Evolutionary conservation across 2,888 invertebrate genomes (phyloP), one percentile per base, ranked within the genome.

Genomic region (Serrognathus titanus): DNA sequence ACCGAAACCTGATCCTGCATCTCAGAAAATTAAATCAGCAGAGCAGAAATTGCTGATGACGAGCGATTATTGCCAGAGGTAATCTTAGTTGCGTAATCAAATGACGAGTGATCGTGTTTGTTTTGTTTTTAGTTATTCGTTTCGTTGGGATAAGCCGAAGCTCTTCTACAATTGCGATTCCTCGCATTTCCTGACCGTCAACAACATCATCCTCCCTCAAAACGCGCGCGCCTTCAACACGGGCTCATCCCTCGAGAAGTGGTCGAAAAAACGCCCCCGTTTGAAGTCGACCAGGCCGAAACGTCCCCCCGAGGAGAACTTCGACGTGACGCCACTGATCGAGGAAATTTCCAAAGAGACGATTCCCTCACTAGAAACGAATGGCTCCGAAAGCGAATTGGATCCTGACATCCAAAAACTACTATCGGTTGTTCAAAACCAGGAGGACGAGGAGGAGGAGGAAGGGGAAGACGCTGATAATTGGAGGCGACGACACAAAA

Each of bases 241-340:
- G 1, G 75, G 75, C 1, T 61, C 69, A 10, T 75, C 75, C 0
- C 55, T 71, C 39, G 67, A 71, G n/a, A 68, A 67, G 58, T 77
- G 76, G 77, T 65, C 71, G 4, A 69, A 70, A 36, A 76, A 76
- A 57, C 65, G 67, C 4, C 70, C 74, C 1, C 68, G 73, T 36
- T 62, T 75, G 37, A 70, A 67, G 63, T 72, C 74, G 0, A 66
- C 63, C 16, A 64, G 63, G 47, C 10, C 20, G 8, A 55, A 52
- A 31, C 38, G n/a, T 16, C 31, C 47, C 41, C 47, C 39, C 37
- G 59, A 53, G 11, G 63, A 64, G 5, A 57, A 24, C 8, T 48
- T 64, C 3, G 57, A 61, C 38, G 55, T 56, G 13, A 55, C 59
- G 1, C 48, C 40, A 12, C 36, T 60, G 41, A 53, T 61, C 8